phyloP scores from a whole-genome alignment of 2,888 invertebrate species.

The Eupithecia pulchellata region DNA sequence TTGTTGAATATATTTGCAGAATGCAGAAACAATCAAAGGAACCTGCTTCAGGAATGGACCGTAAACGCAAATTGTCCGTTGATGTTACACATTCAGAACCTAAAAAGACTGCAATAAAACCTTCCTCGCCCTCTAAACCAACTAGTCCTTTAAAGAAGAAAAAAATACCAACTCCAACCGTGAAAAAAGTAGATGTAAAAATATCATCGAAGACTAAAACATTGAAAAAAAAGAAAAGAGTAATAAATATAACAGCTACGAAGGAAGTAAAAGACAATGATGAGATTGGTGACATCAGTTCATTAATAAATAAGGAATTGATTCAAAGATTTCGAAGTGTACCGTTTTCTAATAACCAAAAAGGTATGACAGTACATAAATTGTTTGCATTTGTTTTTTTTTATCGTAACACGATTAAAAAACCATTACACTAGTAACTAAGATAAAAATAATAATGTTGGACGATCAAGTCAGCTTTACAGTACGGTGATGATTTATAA shows the following conservation, averaged over 20 bases:
- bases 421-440: no score
- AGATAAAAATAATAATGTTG: no score
- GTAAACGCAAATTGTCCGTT: slow-evolving; percentile 48
- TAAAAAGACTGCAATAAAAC: slow-evolving; percentile 34
- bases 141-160: neutral
- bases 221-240: slow-evolving; percentile 5
- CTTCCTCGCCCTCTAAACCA: neutral
- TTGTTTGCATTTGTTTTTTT: no score
- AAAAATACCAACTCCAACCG: slow-evolving; percentile 12
- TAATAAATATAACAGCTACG: neutral
- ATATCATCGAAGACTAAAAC: neutral
- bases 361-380: slow-evolving; percentile 66
- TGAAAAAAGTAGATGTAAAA: neutral
- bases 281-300: slow-evolving; percentile 53
- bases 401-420: no score
- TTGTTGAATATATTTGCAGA: slow-evolving; percentile 31
- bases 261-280: slow-evolving; percentile 4
- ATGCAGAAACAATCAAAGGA: slow-evolving; percentile 47
- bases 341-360: slow-evolving; percentile 72
- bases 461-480: no score
- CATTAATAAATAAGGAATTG: slow-evolving; percentile 64
- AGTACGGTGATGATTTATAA: no score
- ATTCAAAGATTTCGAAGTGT: slow-evolving; percentile 63
- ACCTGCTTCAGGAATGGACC: slow-evolving; percentile 38
- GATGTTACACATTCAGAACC: slow-evolving; percentile 39